Evolutionary conservation across 2,113 vertebrate species (phyloP).

Genomic region (Sceloporus tristichus): DNA sequence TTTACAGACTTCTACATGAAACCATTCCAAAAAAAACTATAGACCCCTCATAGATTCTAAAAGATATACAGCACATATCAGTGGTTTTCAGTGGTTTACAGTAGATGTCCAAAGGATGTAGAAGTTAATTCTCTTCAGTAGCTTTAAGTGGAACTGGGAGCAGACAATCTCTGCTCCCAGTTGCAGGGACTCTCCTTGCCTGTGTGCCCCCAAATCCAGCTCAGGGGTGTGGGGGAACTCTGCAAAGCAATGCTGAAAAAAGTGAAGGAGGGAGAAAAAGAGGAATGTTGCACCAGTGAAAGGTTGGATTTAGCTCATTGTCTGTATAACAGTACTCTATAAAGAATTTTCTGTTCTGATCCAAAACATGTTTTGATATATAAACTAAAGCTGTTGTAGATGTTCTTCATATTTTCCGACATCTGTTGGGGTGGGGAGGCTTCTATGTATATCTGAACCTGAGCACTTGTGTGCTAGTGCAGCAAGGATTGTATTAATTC

Average conservation of each 20-base stretch:
- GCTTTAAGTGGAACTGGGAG: no score
- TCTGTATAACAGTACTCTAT: neutral
- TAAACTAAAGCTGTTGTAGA: no score
- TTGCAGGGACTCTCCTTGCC: no score
- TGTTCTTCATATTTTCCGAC: neutral
- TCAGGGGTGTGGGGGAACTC: no score
- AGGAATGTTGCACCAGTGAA: neutral
- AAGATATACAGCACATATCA: conserved; percentile 56
- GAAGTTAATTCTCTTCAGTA: neutral
- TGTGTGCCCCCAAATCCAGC: no score
- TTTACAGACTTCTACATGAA: conserved; percentile 40
- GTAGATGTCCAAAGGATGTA: neutral
- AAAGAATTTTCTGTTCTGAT: conserved; percentile 22
- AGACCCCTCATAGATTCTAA: conserved; percentile 51
- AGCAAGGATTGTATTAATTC: neutral
- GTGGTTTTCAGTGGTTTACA: conserved; percentile 30
- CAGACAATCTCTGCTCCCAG: no score
- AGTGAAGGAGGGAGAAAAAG: no score
- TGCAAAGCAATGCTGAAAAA: no score
- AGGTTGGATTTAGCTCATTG: neutral
- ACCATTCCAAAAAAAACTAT: conserved; percentile 58
- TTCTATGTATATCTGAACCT: neutral
- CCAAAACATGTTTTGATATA: neutral
- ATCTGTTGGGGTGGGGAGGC: neutral
- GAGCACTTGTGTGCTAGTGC: neutral